Evolutionary conservation across 1,140 invertebrate species (phyloP), one percentile per base, ranked within the genome.

Genomic region (Limonius californicus): DNA sequence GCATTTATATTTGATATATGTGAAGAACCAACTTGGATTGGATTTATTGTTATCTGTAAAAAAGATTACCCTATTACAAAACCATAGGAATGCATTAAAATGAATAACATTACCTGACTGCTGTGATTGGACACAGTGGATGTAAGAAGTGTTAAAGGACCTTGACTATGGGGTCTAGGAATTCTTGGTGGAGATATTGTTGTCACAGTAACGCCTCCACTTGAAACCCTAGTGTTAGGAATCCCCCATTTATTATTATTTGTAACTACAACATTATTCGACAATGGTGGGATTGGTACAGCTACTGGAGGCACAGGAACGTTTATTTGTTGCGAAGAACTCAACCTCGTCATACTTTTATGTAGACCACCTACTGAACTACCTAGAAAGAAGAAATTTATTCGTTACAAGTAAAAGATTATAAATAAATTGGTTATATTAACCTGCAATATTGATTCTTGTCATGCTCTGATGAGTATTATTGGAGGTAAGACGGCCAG

Each of bases 291-390:
- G 4, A 71, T 71, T 0, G 73, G 71, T 27, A 59, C 69, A 39
- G 70, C 71, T 9, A 74, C 65, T 72, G 74, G 45, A 68, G 73
- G 68, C 64, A 67, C 9, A 65, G 64, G 32, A 61, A 71, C 67
- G 70, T 82, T 83, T 59, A 88, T 87, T 70, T 88, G 84, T 70
- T 87, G 85, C 54, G 86, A 89, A 7, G 87, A 88, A 62, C 87
- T 89, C 39, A 90, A 75, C 35, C 88, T 80, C n/a, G 88, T 90
- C 87, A 90, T 89, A 72, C 88, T 90, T 72, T 89, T 90, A 72
- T 90, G 88, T 0, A 90, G 78, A n/a, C 87, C 88, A 8, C 87
- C 86, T 14, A 89, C 85, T 3, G 88, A 89, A 15, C 87, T 87
- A 32, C 83, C 80, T 82, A 54, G 54, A 64, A n/a, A n/a, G n/a